Evolutionary conservation across 2,797 vertebrate species (phyloP).

Genomic region (Fistularia commersonii): DNA sequence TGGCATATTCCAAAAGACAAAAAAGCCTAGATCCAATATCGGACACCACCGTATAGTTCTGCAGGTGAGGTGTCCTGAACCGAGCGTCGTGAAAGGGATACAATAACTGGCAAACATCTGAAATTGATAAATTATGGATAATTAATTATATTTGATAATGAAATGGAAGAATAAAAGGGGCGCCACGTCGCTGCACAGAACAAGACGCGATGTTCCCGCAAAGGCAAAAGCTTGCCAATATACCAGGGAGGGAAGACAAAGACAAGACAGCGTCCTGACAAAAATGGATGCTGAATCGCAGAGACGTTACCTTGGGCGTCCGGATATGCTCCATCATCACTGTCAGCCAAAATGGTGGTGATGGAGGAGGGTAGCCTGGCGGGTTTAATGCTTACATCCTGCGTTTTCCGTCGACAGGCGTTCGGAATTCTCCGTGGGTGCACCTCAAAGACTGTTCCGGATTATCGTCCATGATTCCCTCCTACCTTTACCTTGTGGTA

Average conservation of each 20-base stretch:
- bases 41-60: no score
- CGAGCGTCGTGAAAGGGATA: no score
- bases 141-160: no score
- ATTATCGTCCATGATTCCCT: constrained; percentile 16
- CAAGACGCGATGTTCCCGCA: no score
- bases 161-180: no score
- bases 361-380: constrained; percentile 13
- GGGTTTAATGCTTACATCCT: constrained; percentile 12
- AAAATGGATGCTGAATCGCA: background rate
- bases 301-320: constrained; percentile 64
- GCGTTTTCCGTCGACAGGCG: constrained; percentile 4
- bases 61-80: no score
- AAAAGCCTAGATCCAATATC: no score
- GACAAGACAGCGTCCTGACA: background rate
- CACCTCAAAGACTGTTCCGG: background rate
- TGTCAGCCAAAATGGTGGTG: constrained; percentile 60
- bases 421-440: background rate
- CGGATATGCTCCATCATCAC: constrained; percentile 75
- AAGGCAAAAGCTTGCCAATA: no score
- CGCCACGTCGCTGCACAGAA: no score
- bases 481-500: background rate
- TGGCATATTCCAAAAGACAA: no score
- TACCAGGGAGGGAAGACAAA: background rate
- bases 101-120: no score
- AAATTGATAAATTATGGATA: no score